Conservation (phyloP, 2,113 vertebrate genomes). For the Malurus melanocephalus region DNA sequence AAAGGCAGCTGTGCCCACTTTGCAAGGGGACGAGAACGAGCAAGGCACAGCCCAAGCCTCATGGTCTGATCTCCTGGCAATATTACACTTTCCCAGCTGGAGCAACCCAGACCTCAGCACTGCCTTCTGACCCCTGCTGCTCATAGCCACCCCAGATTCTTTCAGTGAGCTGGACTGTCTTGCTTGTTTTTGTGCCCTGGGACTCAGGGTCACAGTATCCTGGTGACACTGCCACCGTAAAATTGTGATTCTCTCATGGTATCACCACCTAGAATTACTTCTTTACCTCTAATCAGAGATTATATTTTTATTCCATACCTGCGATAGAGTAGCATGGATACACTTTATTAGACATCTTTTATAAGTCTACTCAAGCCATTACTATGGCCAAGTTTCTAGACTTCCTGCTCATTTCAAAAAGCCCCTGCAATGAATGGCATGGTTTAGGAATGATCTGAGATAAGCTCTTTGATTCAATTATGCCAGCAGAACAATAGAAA, state of each 20-base stretch:
- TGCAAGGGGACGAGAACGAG: background rate
- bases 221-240: background rate
- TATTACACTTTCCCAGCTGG: background rate
- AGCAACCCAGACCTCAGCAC: background rate
- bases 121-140: background rate
- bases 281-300: background rate
- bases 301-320: background rate
- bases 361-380: background rate
- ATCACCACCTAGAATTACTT: background rate
- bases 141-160: background rate
- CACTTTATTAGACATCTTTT: too few species aligned
- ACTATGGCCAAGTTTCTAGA: background rate
- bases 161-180: background rate
- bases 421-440: background rate
- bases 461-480: background rate
- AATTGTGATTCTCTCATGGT: background rate
- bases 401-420: background rate
- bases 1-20: fast-evolving
- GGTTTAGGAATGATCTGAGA: background rate
- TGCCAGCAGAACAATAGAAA: background rate
- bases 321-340: background rate
- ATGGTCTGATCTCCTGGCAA: background rate
- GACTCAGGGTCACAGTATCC: background rate
- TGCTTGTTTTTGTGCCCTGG: background rate
- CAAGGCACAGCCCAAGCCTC: background rate